Evolutionary conservation across 2,797 vertebrate species (phyloP), one percentile per base, ranked within the genome.

Genomic region (Spinus olivaceus): DNA sequence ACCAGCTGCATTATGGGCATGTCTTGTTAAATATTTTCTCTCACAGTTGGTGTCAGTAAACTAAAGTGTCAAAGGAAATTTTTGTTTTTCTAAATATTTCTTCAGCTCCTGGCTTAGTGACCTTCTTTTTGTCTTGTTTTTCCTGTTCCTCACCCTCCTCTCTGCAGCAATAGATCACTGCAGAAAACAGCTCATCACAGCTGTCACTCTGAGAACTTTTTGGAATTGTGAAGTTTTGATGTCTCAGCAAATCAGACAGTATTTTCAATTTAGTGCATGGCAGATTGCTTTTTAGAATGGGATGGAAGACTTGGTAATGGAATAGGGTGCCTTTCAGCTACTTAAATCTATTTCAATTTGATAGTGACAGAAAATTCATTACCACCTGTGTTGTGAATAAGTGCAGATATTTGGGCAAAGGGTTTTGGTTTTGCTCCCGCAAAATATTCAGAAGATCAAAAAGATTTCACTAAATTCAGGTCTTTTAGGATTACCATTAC

Each of bases 331-430:
- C 50, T 96, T 96, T 96, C 35, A 96, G 93, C 86, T 96, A 46
- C 97, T 97, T 97, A 97, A 72, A 96, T 96, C 81, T 95, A 77
- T 64, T 79, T 88, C 90, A 87, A 86, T 77, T 82, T 86, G 42
- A 81, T 91, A 90, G 95, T 95, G 96, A 97, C 93, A 95, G 93
- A 97, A 97, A 96, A 89, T 86, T 97, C 59, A 86, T 74, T 80
- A 69, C 30, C 39, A 71, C 10, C 12, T 82, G 22, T 66, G 11
- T 67, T 54, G 74, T 50, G 67, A 93, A 27, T 80, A 88, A 85
- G 6, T 46, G 35, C 14, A 67, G 37, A 12, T 47, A 33, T 54
- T 73, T 83, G 64, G 37, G n/a, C 37, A 46, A 80, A 85, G 51
- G 6, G 12, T 39, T 33, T 18, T 81, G 30, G 70, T 93, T 86